phyloP scores from a whole-genome alignment of 64 coral and sea anemone genomes.

The Montipora efflorescens region DNA sequence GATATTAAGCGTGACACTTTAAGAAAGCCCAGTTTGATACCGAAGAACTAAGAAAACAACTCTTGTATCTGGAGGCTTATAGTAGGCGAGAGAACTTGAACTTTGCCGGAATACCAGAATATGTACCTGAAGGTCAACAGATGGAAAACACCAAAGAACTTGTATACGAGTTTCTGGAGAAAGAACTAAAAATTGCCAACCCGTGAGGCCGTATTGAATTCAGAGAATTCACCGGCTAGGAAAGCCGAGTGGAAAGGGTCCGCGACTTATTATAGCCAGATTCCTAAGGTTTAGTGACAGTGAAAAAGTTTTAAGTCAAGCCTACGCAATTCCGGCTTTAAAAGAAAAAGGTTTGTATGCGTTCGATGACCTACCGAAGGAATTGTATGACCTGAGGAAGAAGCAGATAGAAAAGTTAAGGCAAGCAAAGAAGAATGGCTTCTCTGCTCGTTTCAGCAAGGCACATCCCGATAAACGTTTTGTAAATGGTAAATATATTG shows the following conservation, averaged over 20 bases:
- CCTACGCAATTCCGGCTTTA: too few species aligned
- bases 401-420: too few species aligned
- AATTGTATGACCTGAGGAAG: too few species aligned
- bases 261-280: not conserved
- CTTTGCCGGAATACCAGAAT: not conserved
- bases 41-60: not conserved
- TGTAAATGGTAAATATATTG: too few species aligned
- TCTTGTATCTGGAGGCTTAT: not conserved
- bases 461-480: not conserved
- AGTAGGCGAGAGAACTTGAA: not conserved
- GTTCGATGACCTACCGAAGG: not conserved
- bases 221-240: not conserved
- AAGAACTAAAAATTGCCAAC: not conserved
- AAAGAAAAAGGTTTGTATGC: too few species aligned
- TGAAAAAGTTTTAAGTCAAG: not conserved
- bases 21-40: too few species aligned
- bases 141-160: not conserved
- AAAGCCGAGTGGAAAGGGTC: not conserved
- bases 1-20: too few species aligned
- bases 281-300: not conserved
- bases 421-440: too few species aligned
- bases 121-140: not conserved
- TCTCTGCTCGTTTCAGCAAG: not conserved
- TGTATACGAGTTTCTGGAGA: not conserved
- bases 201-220: not conserved